Evolutionary conservation across 2,113 vertebrate species (phyloP), one percentile per base, ranked within the genome.

Genomic region (Sinocyclocheilus anophthalmus): DNA sequence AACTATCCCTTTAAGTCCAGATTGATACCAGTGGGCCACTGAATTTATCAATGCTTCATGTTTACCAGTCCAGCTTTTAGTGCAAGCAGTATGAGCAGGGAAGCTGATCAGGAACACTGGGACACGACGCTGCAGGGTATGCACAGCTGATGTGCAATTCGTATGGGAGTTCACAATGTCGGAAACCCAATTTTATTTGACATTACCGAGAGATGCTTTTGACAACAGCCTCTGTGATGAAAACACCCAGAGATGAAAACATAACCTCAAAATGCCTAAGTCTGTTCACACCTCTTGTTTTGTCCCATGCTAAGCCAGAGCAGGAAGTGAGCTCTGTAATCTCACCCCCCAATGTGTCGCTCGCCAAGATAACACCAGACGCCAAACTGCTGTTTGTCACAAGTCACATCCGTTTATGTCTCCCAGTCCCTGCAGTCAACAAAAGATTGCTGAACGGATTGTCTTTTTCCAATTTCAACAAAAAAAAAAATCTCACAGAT

Each of bases 351-450:
- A 24, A 16, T 12, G 72, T 55, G 55, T 78, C 42, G 42, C 84
- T 77, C 3, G 6, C 20, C 57, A 61, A 26, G 42, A 76, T 75
- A 65, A 86, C 55, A 67, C 20, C 22, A 39, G 26, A 77, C 45
- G 24, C 59, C 61, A 83, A 83, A 76, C 57, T 39, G 80, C 13
- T 69, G 79, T 76, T 67, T 63, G 70, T 81, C 55, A 75, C 39
- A 82, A 53, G 80, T 86, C 59, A 67, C 70, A 61, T 77, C 73
- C 13, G 9, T 67, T 77, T 18, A 76, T 18, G 5, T 73, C 65
- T 80, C 77, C 7, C 1, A 0, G 8, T 76, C 70, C 16, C 55
- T 22, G 42, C 20, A 48, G 42, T 30, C 57, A 45, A 65, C 78
- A n/a, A 65, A 65, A 61, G 72, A 75, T 75, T 65, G 59, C 39